These are phyloP conservation scores for Siderastrea radians DNA, from an alignment of 92 coral and sea anemone species.

Conservation along the genomic window DNA sequence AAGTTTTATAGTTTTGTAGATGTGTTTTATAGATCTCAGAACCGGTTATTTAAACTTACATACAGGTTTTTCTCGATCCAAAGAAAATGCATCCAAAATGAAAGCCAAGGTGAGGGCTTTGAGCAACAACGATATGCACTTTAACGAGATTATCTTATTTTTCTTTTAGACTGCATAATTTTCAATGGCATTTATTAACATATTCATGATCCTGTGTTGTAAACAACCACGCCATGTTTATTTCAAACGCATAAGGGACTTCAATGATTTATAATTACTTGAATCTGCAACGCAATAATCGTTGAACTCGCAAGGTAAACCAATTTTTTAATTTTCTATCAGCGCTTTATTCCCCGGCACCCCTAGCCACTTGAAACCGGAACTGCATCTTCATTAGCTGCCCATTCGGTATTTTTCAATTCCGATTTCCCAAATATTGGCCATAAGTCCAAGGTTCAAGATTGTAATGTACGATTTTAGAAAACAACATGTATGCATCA, in stretches of 20 bases:
- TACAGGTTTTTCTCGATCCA: no score
- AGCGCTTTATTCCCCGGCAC: neutral
- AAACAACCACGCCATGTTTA: neutral
- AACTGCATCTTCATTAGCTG: neutral
- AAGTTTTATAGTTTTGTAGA: no score
- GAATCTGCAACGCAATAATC: no score
- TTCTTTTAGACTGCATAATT: neutral
- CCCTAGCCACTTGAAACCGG: neutral
- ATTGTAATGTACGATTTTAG: neutral
- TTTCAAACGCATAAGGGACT: neutral
- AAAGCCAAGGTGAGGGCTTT: no score
- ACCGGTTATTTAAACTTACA: no score
- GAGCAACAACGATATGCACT: neutral
- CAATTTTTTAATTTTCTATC: neutral
- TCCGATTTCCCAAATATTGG: neutral
- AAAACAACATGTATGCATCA: neutral
- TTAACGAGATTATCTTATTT: neutral
- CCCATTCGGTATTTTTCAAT: neutral
- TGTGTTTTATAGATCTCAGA: no score
- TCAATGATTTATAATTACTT: no score
- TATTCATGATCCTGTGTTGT: neutral
- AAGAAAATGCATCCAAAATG: no score
- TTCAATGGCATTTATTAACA: neutral
- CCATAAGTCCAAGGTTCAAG: conserved; percentile 4
- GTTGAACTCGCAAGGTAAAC: neutral